Evolutionary conservation across 2,797 vertebrate species (phyloP), one percentile per base, ranked within the genome.

Genomic region (Hybognathus amarus): DNA sequence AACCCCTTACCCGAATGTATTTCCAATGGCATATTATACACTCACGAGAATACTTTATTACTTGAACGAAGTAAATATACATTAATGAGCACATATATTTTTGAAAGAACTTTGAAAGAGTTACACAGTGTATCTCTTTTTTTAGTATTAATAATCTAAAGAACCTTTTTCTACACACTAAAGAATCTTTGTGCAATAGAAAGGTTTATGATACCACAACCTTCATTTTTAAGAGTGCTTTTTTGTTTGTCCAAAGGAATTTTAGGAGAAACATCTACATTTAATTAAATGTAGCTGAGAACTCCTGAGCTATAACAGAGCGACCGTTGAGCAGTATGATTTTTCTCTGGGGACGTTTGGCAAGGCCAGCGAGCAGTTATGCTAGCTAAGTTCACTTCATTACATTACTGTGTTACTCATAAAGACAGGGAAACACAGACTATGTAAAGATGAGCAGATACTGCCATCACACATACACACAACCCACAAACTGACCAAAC

Each of bases 401-500:
- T 50, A 56, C 18, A 63, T 45, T n/a, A 69, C 66, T 83, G 50
- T 81, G n/a, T 45, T 68, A 68, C 17, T 17, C 6, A 54, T 36
- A 63, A 59, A 84, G 30, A 79, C 50, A 71, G 5, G 42, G 61
- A 59, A 73, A 70, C 54, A 76, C 17, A 78, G 11, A 54, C 22
- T 52, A 69, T 40, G 77, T n/a, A 69, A 82, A 85, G 66, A 76
- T 61, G 40, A 59, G 17, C 27, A 54, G 45, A 79, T 63, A 80
- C 36, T 6, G 36, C 33, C 27, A 85, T 15, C 11, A 1, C 45
- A 47, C 45, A 15, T 4, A 45, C 45, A 47, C 33, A 52, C 69
- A 73, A n/a, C 56, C 54, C 76, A 79, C 77, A 75, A 68, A 79
- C 77, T 68, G 83, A 66, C 68, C 76, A 80, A 73, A 84, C 81